Conservation (phyloP, 1,140 invertebrate species). For the Penaeus chinensis region DNA sequence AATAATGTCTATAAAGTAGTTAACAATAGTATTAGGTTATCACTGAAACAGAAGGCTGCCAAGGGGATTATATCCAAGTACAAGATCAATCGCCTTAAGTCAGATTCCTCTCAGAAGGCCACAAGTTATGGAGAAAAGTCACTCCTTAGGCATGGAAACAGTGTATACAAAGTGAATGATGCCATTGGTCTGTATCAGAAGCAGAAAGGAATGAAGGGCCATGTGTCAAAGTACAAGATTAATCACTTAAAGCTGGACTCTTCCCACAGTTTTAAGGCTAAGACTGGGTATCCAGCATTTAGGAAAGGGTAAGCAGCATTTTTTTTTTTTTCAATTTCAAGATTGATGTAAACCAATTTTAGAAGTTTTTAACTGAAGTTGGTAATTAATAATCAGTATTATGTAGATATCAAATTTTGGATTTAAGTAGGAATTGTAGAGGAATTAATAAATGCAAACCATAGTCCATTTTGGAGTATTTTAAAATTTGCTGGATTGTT, state of each 20-base stretch:
- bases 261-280: neutral
- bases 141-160: neutral
- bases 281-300: neutral
- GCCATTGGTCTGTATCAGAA: slow-evolving; percentile 13
- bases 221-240: slow-evolving; percentile 49
- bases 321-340: neutral
- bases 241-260: slow-evolving; percentile 37
- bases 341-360: too few species aligned
- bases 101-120: neutral
- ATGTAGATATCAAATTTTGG: too few species aligned
- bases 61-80: slow-evolving; percentile 52
- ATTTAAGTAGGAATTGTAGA: too few species aligned
- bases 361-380: too few species aligned
- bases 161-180: slow-evolving; percentile 31
- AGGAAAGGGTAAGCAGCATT: slow-evolving; percentile 14
- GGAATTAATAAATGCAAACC: too few species aligned
- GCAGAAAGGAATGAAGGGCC: slow-evolving; percentile 41
- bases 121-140: neutral
- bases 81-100: slow-evolving; percentile 46
- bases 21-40: slow-evolving; percentile 9
- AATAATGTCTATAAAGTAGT: slow-evolving; percentile 36
- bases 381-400: too few species aligned
- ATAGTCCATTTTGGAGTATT: too few species aligned
- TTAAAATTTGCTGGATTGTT: too few species aligned
- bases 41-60: slow-evolving; percentile 43